A percentile compares a stretch with the other conserved stretches of the same genome.
Evolutionary conservation across 1,140 invertebrate species (phyloP).

Genomic region (Paralvinella palmiformis): DNA sequence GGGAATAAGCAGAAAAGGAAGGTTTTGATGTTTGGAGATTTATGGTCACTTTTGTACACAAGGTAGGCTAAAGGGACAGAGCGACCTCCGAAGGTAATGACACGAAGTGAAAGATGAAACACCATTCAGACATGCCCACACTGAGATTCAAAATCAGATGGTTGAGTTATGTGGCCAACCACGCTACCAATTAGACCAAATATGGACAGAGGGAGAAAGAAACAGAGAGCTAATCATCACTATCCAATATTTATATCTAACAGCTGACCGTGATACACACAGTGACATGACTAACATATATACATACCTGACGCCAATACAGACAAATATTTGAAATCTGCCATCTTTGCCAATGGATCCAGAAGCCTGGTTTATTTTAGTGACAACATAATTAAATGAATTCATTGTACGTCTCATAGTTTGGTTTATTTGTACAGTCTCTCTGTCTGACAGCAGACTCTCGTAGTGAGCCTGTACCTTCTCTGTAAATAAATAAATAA

Average conservation of each 20-base stretch:
- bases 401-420: constrained; percentile 44
- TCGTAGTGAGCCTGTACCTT: constrained; percentile 81
- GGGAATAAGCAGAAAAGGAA: background rate
- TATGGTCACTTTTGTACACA: too few relatives aligned
- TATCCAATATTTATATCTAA: background rate
- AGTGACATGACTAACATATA: background rate
- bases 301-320: constrained; percentile 73
- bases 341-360: constrained; percentile 92
- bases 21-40: background rate
- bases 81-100: too few relatives aligned
- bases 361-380: constrained; percentile 73
- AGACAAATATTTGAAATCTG: constrained; percentile 95
- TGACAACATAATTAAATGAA: constrained; percentile 51
- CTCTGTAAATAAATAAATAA: constrained; percentile 54
- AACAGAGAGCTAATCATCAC: background rate
- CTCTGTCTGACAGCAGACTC: constrained; percentile 44
- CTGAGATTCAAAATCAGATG: background rate
- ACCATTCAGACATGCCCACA: too few relatives aligned
- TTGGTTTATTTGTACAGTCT: constrained; percentile 26
- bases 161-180: too few relatives aligned
- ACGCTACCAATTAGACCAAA: background rate
- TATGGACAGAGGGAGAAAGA: background rate
- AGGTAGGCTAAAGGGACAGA: too few relatives aligned
- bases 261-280: too few relatives aligned
- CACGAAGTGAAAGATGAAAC: too few relatives aligned